Percentiles rank a stretch among this genome's conserved stretches.
Evolutionary conservation across 35 echinoderm and acorn worm genomes (phyloP).

Genomic region (Holothuria glaberrima): DNA sequence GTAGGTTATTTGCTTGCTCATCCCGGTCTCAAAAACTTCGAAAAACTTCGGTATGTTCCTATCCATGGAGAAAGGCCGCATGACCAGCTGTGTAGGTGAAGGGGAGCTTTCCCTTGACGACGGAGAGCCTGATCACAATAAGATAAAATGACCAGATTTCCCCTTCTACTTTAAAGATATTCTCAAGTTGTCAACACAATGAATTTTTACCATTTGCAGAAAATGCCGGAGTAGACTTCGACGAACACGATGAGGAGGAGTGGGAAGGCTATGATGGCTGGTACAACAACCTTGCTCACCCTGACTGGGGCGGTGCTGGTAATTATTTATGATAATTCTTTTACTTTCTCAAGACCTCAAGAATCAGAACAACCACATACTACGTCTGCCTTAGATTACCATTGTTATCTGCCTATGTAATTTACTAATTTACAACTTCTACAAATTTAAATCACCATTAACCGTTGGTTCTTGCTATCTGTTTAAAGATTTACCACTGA

Average conservation of each 20-base stretch:
- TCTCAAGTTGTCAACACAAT: not conserved
- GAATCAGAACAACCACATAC: too few species aligned
- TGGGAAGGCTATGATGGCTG: constrained; percentile 94
- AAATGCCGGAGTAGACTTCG: not conserved
- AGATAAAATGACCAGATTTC: not conserved
- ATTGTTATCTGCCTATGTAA: too few species aligned
- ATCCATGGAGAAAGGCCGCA: too few species aligned
- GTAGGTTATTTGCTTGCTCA: too few species aligned
- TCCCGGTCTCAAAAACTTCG: too few species aligned
- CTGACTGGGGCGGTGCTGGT: constrained; percentile 98
- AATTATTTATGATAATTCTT: not conserved
- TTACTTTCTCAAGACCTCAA: too few species aligned
- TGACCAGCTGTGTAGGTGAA: too few species aligned
- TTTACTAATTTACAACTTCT: too few species aligned
- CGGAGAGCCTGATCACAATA: not conserved
- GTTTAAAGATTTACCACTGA: constrained; percentile 78
- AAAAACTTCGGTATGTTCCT: too few species aligned
- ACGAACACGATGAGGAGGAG: constrained; percentile 56
- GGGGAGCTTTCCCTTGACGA: not conserved
- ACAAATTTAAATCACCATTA: too few species aligned
- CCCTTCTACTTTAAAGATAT: not conserved
- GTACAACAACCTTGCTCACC: constrained; percentile 98
- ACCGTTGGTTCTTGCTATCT: not conserved
- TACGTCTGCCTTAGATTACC: too few species aligned
- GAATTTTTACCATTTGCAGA: constrained; percentile 41